Conservation (phyloP, 2,113 vertebrate genomes). For the Vulpes vulpes region DNA sequence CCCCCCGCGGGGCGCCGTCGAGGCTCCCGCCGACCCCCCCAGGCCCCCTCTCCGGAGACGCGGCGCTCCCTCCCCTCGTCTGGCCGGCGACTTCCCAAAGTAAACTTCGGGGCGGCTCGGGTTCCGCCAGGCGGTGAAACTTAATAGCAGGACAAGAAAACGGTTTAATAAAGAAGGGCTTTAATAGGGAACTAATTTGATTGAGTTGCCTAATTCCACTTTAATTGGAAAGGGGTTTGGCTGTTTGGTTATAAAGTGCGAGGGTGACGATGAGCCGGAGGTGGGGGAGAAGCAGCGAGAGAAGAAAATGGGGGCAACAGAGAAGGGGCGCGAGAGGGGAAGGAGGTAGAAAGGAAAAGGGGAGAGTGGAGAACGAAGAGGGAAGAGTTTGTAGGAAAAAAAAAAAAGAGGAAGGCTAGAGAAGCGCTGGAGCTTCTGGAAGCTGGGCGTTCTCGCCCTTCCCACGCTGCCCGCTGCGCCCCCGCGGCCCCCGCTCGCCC, state of each 20-base stretch:
- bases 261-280: slow-evolving; percentile 83
- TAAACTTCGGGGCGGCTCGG: slow-evolving; percentile 88
- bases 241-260: slow-evolving; percentile 88
- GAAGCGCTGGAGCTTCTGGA: not conserved
- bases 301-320: slow-evolving; percentile 78
- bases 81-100: slow-evolving; percentile 85
- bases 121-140: slow-evolving; percentile 89
- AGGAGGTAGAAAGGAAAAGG: rapidly evolving
- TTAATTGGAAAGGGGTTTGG: slow-evolving; percentile 92
- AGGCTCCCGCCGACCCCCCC: not conserved
- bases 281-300: slow-evolving; percentile 74
- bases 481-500: not conserved
- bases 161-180: slow-evolving; percentile 92
- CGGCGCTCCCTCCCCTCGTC: slow-evolving; percentile 70
- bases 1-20: not conserved
- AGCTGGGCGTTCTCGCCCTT: not conserved
- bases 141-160: slow-evolving; percentile 91
- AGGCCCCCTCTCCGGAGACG: not conserved
- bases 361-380: not conserved
- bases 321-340: not conserved
- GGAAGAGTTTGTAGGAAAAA: not conserved
- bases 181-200: slow-evolving; percentile 93
- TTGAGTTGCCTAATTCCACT: slow-evolving; percentile 93
- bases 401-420: not conserved
- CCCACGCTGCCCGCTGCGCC: rapidly evolving